Evolutionary conservation across 2,888 invertebrate species (phyloP).

Genomic region (Anticlea derivata): DNA sequence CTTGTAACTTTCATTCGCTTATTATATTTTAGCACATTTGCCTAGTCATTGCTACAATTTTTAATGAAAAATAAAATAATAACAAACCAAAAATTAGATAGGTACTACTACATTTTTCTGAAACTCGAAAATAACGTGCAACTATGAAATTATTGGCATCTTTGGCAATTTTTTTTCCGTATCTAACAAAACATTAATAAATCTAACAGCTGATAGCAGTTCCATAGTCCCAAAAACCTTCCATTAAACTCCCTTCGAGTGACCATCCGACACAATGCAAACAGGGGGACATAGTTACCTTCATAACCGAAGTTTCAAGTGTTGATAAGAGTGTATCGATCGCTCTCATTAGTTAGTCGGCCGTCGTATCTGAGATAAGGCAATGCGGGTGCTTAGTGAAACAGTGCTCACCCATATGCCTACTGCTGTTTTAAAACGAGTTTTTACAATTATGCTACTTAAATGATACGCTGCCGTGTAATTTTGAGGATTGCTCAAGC

Average conservation of each 20-base stretch:
- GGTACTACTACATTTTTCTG: too few species aligned
- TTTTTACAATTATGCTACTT: constrained; percentile 8
- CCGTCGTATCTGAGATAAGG: constrained; percentile 63
- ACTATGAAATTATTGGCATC: too few species aligned
- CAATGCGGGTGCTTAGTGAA: constrained; percentile 70
- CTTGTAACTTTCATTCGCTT: too few species aligned
- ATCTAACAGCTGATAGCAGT: too few species aligned
- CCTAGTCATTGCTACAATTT: too few species aligned
- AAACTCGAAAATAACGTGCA: too few species aligned
- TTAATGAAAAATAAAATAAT: too few species aligned
- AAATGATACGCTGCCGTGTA: neutral
- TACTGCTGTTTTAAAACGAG: constrained; percentile 11
- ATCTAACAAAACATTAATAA: too few species aligned
- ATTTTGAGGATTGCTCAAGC: too few species aligned
- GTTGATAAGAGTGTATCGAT: constrained; percentile 70
- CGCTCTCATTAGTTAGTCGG: constrained; percentile 70
- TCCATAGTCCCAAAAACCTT: constrained; percentile 10
- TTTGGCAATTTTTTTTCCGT: too few species aligned
- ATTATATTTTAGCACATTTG: too few species aligned
- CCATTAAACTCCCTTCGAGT: constrained; percentile 10
- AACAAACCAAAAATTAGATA: too few species aligned
- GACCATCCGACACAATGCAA: constrained; percentile 21
- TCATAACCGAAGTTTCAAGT: constrained; percentile 76
- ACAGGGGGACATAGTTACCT: constrained; percentile 36
- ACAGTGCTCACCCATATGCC: constrained; percentile 22